Percentiles rank a stretch among this genome's conserved stretches.
These are phyloP conservation scores for Mesembrinibis cayennensis DNA, from an alignment of 2,113 vertebrate species.

Conservation along the genomic window DNA sequence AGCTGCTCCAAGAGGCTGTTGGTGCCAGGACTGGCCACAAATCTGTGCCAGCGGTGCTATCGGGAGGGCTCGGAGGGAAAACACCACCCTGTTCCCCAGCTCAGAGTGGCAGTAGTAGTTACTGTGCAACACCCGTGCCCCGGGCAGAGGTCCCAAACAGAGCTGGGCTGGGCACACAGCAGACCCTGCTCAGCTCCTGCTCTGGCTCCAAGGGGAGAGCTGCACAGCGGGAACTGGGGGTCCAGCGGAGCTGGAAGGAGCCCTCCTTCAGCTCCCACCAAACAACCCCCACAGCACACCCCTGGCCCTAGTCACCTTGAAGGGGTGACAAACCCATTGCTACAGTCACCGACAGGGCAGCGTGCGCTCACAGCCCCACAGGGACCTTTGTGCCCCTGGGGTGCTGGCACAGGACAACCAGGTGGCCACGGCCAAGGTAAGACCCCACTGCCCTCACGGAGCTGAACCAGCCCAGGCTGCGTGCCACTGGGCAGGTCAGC, in stretches of 20 bases:
- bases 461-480: not conserved
- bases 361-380: rapidly evolving
- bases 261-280: not conserved
- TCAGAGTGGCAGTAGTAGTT: not conserved
- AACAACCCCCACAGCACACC: rapidly evolving
- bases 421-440: not conserved
- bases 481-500: not conserved
- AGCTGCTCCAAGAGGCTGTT: not conserved
- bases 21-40: not conserved
- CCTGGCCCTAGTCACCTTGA: not conserved
- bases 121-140: not conserved
- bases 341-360: rapidly evolving
- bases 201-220: not conserved
- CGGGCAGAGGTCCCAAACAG: not conserved
- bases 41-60: rapidly evolving
- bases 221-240: not conserved
- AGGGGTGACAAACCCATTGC: not conserved
- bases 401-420: not conserved
- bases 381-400: not conserved
- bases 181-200: not conserved
- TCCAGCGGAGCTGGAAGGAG: not conserved
- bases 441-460: not conserved
- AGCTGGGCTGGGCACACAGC: not conserved
- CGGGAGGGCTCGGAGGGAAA: not conserved
- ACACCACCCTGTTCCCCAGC: not conserved